A percentile compares a stretch with the other conserved stretches of the same genome.
Evolutionary conservation across 2,113 vertebrate species (phyloP).

Genomic region (Ochotona curzoniae): DNA sequence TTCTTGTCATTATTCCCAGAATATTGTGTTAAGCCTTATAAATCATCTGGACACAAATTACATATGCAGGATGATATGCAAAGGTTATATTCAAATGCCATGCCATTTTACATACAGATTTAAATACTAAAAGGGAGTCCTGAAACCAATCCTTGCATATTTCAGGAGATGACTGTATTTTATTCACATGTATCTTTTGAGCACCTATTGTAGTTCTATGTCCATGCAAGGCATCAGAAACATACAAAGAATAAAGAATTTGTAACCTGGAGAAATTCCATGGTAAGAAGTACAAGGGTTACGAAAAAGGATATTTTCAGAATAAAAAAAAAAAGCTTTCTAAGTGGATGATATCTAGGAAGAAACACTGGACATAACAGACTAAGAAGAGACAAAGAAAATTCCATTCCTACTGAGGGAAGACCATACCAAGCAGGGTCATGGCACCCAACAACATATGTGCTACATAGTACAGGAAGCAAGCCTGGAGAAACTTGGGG

Average conservation of each 20-base stretch:
- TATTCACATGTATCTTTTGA: not conserved
- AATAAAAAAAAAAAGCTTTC: not conserved
- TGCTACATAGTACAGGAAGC: too few species aligned
- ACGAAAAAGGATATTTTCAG: not conserved
- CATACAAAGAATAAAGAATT: slow-evolving; percentile 27
- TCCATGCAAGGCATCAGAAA: not conserved
- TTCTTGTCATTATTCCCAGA: too few species aligned
- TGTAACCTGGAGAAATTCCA: not conserved
- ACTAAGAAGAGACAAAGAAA: slow-evolving; percentile 48
- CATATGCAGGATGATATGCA: too few species aligned
- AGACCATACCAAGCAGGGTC: too few species aligned
- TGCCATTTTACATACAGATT: too few species aligned
- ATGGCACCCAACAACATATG: too few species aligned
- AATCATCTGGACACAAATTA: too few species aligned
- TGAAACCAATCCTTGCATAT: too few species aligned
- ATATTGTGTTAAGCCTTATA: too few species aligned
- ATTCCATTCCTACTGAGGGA: not conserved
- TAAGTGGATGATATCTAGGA: not conserved
- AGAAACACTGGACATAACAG: slow-evolving; percentile 54
- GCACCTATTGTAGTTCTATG: not conserved
- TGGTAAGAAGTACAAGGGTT: slow-evolving; percentile 11
- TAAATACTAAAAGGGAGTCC: too few species aligned
- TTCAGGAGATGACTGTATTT: not conserved
- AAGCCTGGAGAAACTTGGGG: too few species aligned
- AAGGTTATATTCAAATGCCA: too few species aligned